Conservation (phyloP, 2,888 invertebrate species). For the Ypsolopha scabrella region DNA sequence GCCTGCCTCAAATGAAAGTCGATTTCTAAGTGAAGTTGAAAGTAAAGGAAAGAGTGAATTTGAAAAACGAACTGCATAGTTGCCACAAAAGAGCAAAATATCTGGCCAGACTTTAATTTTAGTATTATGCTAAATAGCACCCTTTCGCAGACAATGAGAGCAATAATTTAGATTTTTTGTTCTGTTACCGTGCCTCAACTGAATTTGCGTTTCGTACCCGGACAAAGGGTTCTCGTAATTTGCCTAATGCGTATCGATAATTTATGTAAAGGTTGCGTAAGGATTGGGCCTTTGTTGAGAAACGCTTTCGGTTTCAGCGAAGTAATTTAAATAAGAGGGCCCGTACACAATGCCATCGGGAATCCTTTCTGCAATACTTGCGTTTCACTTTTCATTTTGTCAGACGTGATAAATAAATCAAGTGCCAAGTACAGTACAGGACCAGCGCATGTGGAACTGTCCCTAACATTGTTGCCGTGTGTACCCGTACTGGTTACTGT, state of each 20-base stretch:
- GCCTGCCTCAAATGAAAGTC: conserved; percentile 18
- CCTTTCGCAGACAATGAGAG: conserved; percentile 13
- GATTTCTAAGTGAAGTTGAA: conserved; percentile 9
- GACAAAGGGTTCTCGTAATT: conserved; percentile 45
- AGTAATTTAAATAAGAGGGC: conserved; percentile 65
- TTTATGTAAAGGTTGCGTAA: conserved; percentile 61
- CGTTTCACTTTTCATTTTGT: conserved; percentile 67
- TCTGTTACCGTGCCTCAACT: conserved; percentile 33
- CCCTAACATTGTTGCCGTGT: conserved; percentile 41
- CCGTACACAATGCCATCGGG: conserved; percentile 37
- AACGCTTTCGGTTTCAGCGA: conserved; percentile 63
- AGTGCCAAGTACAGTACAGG: conserved; percentile 45
- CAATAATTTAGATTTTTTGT: conserved; percentile 36
- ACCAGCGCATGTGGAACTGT: conserved; percentile 35
- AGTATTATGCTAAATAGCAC: conserved; percentile 48
- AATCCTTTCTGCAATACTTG: conserved; percentile 55
- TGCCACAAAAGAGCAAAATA: conserved; percentile 62
- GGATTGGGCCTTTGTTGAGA: conserved; percentile 33
- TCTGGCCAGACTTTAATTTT: conserved; percentile 36
- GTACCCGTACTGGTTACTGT: conserved; percentile 11
- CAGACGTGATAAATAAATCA: conserved; percentile 66
- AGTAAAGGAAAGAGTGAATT: conserved; percentile 1
- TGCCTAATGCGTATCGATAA: conserved; percentile 61
- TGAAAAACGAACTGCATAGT: conserved; percentile 44
- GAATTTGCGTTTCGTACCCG: conserved; percentile 23